phyloP scores from a whole-genome alignment of 2,797 vertebrate species.

The Geotrypetes seraphini region DNA sequence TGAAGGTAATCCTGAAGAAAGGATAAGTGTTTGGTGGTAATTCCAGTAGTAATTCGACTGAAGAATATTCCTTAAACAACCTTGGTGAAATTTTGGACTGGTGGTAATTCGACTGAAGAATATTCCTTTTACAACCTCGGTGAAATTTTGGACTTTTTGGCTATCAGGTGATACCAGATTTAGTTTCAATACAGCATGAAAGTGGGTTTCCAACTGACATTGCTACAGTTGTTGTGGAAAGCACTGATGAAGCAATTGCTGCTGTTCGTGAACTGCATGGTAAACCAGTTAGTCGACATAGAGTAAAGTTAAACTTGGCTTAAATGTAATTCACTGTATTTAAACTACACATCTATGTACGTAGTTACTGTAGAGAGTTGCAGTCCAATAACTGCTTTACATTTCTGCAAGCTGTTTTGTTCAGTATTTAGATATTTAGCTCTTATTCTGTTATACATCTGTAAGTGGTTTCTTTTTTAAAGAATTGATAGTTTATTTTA shows the following conservation, averaged over 20 bases:
- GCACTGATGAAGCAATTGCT: constrained; percentile 75
- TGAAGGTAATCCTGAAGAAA: constrained; percentile 43
- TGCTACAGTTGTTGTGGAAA: constrained; percentile 80
- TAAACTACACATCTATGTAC: constrained; percentile 19
- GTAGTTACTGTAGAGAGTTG: constrained; percentile 26
- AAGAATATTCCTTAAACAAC: constrained; percentile 84
- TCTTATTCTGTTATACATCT: too few species aligned
- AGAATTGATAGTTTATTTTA: not conserved
- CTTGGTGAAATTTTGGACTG: constrained; percentile 84
- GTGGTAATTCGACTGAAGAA: constrained; percentile 74
- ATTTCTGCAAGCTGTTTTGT: constrained; percentile 40
- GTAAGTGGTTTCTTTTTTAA: too few species aligned
- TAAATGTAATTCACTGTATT: constrained; percentile 45
- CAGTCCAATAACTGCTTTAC: constrained; percentile 12
- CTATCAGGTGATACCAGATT: constrained; percentile 82
- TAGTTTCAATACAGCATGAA: constrained; percentile 73
- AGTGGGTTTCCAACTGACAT: constrained; percentile 69
- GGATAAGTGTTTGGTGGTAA: constrained; percentile 43
- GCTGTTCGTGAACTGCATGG: constrained; percentile 83
- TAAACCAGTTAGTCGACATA: constrained; percentile 84
- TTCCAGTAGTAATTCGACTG: constrained; percentile 63
- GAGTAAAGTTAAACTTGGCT: constrained; percentile 59
- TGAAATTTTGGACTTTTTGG: constrained; percentile 92
- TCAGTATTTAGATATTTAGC: too few species aligned
- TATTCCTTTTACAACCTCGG: constrained; percentile 77